Base-by-base conservation (phyloP, 2,888 invertebrate genomes). In the Lepidochitona cinerea region DNA sequence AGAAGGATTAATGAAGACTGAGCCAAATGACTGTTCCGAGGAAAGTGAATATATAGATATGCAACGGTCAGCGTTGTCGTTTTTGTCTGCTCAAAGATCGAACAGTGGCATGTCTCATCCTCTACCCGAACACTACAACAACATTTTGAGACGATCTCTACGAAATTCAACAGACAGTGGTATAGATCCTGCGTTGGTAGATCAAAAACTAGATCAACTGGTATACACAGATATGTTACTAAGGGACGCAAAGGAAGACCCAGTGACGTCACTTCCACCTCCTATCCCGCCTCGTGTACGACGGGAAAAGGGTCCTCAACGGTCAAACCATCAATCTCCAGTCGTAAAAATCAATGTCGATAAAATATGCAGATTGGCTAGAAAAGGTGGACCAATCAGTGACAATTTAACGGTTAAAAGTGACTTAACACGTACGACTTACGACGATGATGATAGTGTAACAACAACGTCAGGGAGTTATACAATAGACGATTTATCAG, bases 381-480 rank as follows among this genome's bases (percentile, higher is more conserved):
- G 32, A 29, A 1, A 32, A 29, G 23, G 2, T 4, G 5, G 29
- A 29, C 12, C 29, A 2, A 7, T 32, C 4, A 29, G 26, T 59
- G 59, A 59, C 2, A 59, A 32, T 29, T 14, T 59, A 23, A 26
- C 29, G 59, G 29, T 2, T 14, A 29, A 26, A 59, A 59, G 59
- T 59, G 59, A 59, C 32, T 4, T 59, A 1, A 59, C 7, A 2
- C 2, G 1, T 23, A 29, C 23, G 26, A 59, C 5, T 1, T 23
- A 4, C 29, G 59, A 59, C 41, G 85, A 87, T 70, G 81, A 84
- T 36, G 86, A 85, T 72, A 85, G 85, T 73, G 83, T 83, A 64
- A 86, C 86, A 23, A 85, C 85, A 6, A 87, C 87, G 3, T 86
- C 85, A 0, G 87, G 87, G 4, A 87, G 87, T 71, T 87, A 87